These are phyloP conservation scores for Romanomermis culicivorax DNA, from an alignment of 2,888 invertebrate genomes.

Conservation along the genomic window DNA sequence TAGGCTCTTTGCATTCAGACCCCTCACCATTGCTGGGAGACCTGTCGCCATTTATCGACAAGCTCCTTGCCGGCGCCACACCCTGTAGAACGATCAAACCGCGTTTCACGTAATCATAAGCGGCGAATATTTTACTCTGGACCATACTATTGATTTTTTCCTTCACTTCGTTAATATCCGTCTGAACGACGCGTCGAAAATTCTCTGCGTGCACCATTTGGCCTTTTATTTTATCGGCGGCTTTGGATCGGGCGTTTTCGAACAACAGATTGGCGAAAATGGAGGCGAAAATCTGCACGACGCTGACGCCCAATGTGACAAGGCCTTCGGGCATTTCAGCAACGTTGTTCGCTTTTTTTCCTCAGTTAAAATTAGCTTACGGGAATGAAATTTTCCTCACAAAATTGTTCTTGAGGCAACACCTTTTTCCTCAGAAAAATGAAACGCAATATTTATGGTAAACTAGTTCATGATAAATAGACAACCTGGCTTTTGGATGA, in stretches of 20 bases:
- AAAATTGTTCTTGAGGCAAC: too few relatives aligned
- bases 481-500: too few relatives aligned
- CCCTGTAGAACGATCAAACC: neutral
- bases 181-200: neutral
- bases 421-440: too few relatives aligned
- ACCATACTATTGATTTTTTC: neutral
- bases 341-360: too few relatives aligned
- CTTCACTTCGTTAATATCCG: neutral
- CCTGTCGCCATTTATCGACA: too few relatives aligned
- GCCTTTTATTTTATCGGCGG: neutral
- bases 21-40: too few relatives aligned
- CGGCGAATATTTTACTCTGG: neutral
- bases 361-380: too few relatives aligned
- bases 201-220: slow-evolving; percentile 1
- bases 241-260: neutral
- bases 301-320: neutral
- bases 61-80: neutral
- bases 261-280: neutral
- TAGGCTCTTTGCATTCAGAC: too few relatives aligned
- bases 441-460: too few relatives aligned
- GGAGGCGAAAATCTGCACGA: neutral
- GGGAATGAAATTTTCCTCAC: too few relatives aligned
- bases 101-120: neutral
- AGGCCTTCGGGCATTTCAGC: neutral
- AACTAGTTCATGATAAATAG: too few relatives aligned